Conservation (phyloP, 2,113 vertebrate species). For the Sisor rabdophorus region DNA sequence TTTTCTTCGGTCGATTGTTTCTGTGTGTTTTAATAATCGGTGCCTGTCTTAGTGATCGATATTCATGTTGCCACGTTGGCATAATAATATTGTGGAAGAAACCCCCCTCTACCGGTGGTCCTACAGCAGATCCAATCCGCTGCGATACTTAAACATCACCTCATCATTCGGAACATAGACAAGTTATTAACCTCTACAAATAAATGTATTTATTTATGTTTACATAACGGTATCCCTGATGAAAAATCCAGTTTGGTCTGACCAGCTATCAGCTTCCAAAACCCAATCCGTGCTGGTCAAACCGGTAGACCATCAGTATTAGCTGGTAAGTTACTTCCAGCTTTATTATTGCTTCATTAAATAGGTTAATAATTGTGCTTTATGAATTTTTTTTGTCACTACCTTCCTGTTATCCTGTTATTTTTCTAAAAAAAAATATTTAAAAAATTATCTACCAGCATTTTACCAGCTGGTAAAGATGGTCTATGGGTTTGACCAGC, state of each 20-base stretch:
- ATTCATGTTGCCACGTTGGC: slow-evolving; percentile 6
- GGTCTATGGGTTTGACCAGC: background rate
- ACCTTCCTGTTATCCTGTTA: background rate
- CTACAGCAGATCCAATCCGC: too few relatives aligned
- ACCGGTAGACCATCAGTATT: slow-evolving; percentile 2
- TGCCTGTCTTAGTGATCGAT: background rate
- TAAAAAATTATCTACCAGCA: background rate
- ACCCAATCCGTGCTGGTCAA: slow-evolving; percentile 6
- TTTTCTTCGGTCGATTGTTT: background rate
- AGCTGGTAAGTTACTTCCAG: slow-evolving; percentile 20
- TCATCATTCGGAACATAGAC: background rate
- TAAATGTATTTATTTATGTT: slow-evolving; percentile 14
- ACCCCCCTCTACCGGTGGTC: too few relatives aligned
- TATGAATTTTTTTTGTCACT: background rate
- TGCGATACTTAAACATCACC: too few relatives aligned
- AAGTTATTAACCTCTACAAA: background rate
- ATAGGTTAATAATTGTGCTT: background rate
- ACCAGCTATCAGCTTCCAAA: slow-evolving; percentile 14
- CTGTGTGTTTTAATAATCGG: background rate
- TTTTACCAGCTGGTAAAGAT: background rate
- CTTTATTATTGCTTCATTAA: background rate
- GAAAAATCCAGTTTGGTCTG: slow-evolving; percentile 10
- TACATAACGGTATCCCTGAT: slow-evolving; percentile 16
- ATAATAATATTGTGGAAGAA: too few relatives aligned
- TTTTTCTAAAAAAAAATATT: background rate